Conservation (phyloP, 2,113 vertebrate species). For the Chaetorhynchus papuensis region DNA sequence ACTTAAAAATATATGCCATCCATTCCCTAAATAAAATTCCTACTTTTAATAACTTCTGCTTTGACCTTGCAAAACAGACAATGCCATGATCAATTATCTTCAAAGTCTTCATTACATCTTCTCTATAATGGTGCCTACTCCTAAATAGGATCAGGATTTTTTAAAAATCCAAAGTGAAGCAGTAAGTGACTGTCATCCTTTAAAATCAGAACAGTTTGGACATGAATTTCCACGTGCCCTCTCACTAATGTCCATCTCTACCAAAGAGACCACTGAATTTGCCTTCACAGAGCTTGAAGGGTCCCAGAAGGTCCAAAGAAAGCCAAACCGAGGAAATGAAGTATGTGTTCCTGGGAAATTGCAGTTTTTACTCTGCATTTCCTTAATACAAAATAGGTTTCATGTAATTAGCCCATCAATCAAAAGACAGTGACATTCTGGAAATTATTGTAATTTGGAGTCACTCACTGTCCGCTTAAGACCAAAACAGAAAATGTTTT, state of each 20-base stretch:
- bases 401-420: background rate
- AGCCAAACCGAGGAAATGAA: background rate
- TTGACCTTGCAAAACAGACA: slow-evolving; percentile 26
- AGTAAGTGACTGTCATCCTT: background rate
- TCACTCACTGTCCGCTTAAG: background rate
- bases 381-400: background rate
- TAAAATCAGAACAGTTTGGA: background rate
- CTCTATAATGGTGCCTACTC: background rate
- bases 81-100: background rate
- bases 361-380: background rate
- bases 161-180: background rate
- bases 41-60: slow-evolving; percentile 46
- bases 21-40: slow-evolving; percentile 33
- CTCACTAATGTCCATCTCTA: background rate
- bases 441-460: background rate
- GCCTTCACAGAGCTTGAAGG: background rate
- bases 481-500: background rate
- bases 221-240: background rate
- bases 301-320: background rate
- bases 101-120: background rate
- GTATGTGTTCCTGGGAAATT: background rate
- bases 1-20: slow-evolving; percentile 35
- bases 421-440: background rate
- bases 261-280: background rate
- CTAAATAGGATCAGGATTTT: background rate